Conservation (phyloP, 2,797 vertebrate genomes). For the Dallia pectoralis region DNA sequence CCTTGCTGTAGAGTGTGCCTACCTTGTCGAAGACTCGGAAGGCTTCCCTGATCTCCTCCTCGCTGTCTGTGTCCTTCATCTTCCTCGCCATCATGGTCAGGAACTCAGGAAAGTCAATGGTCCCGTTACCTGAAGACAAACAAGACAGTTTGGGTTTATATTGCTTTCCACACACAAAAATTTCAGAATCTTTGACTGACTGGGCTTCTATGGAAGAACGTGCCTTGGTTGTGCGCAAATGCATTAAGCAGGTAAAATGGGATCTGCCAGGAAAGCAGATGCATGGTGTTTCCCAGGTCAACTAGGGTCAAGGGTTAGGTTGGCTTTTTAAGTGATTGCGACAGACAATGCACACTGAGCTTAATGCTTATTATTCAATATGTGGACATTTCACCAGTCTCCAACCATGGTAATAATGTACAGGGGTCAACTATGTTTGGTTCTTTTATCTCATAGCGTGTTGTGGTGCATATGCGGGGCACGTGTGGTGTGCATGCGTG, state of each 20-base stretch:
- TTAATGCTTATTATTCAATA: too few relatives aligned
- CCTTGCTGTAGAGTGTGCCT: constrained; percentile 6
- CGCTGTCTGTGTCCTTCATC: constrained; percentile 92
- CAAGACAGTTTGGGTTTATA: not conserved
- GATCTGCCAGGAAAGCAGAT: not conserved
- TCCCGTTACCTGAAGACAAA: constrained; percentile 79
- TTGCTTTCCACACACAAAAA: not conserved
- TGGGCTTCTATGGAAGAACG: not conserved
- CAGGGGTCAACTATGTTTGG: not conserved
- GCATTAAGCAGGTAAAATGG: not conserved
- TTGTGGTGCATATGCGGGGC: not conserved
- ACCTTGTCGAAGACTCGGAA: constrained; percentile 93
- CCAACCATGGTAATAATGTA: not conserved
- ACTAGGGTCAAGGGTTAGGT: too few relatives aligned
- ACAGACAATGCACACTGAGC: too few relatives aligned
- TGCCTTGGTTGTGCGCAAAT: not conserved
- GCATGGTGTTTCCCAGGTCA: not conserved
- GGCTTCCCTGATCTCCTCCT: constrained; percentile 91
- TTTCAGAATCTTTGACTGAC: not conserved
- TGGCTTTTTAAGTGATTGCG: too few relatives aligned
- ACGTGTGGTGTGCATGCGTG: not conserved
- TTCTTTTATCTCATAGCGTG: not conserved
- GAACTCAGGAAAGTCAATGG: constrained; percentile 91
- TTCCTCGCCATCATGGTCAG: constrained; percentile 92
- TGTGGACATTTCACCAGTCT: not conserved